These are phyloP conservation scores for Brachyopa scutellaris DNA, from an alignment of 2,888 invertebrate genomes.

Conservation along the genomic window DNA sequence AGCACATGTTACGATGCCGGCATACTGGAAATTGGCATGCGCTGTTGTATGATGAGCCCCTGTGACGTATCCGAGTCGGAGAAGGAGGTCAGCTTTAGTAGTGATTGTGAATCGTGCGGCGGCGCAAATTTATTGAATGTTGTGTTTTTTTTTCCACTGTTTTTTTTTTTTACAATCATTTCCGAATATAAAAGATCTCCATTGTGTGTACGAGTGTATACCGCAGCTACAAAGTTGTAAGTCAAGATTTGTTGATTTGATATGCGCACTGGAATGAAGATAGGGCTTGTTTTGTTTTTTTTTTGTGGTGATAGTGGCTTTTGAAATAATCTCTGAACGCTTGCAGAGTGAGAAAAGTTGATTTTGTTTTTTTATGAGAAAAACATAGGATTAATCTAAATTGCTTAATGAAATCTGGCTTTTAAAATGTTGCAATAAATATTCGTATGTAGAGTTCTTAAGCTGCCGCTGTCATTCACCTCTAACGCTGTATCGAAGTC, in stretches of 20 bases:
- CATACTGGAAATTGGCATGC: conserved; percentile 54
- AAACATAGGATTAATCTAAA: not conserved
- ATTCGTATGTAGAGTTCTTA: too few species aligned
- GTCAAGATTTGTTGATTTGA: conserved; percentile 10
- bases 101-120: conserved; percentile 20
- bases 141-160: not conserved
- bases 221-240: not conserved
- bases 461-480: too few species aligned
- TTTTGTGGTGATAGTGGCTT: not conserved
- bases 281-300: not conserved
- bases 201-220: too few species aligned
- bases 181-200: conserved; percentile 25
- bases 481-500: too few species aligned
- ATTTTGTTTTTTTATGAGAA: not conserved
- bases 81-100: conserved; percentile 52
- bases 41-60: conserved; percentile 21
- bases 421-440: too few species aligned
- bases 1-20: conserved; percentile 63
- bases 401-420: too few species aligned
- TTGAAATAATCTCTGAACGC: not conserved
- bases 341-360: not conserved
- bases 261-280: not conserved
- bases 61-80: conserved; percentile 30
- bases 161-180: conserved; percentile 21
- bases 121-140: conserved; percentile 8